Conservation (phyloP, 1,140 invertebrate species). For the Drosophila yakuba region DNA sequence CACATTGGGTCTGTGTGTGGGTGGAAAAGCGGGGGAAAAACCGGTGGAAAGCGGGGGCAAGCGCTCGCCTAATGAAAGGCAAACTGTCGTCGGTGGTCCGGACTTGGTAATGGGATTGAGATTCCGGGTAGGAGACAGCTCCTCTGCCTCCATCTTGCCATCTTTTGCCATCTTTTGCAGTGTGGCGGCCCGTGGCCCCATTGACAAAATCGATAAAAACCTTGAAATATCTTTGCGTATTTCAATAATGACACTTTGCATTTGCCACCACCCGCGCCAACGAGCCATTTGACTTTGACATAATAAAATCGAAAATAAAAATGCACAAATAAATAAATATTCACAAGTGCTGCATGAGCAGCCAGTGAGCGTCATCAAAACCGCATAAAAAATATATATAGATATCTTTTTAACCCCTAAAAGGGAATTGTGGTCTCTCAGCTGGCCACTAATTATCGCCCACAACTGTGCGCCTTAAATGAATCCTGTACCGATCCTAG, state of each 20-base stretch:
- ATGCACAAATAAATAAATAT: constrained; percentile 31
- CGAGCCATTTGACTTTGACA: constrained; percentile 12
- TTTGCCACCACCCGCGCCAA: neutral
- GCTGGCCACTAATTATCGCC: constrained; percentile 43
- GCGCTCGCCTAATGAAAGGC: constrained; percentile 32
- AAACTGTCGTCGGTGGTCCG: constrained; percentile 25
- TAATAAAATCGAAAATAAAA: constrained; percentile 31
- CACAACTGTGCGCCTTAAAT: constrained; percentile 13
- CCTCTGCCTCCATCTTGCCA: neutral
- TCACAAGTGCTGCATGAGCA: neutral
- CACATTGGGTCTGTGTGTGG: neutral
- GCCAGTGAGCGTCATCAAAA: neutral
- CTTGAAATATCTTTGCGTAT: constrained; percentile 63
- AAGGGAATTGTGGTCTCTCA: neutral
- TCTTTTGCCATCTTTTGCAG: constrained; percentile 7
- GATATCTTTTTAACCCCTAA: constrained; percentile 14
- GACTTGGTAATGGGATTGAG: constrained; percentile 14
- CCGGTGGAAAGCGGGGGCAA: neutral
- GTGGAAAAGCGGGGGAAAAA: neutral
- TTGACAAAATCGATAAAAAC: constrained; percentile 71
- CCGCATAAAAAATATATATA: constrained; percentile 3
- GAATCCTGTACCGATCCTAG: constrained; percentile 1
- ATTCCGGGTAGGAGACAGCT: neutral
- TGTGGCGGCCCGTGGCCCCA: constrained; percentile 32
- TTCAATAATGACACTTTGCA: constrained; percentile 53